Evolutionary conservation across 2,797 vertebrate genomes (phyloP).

Genomic region (Amphiprion clarkii): DNA sequence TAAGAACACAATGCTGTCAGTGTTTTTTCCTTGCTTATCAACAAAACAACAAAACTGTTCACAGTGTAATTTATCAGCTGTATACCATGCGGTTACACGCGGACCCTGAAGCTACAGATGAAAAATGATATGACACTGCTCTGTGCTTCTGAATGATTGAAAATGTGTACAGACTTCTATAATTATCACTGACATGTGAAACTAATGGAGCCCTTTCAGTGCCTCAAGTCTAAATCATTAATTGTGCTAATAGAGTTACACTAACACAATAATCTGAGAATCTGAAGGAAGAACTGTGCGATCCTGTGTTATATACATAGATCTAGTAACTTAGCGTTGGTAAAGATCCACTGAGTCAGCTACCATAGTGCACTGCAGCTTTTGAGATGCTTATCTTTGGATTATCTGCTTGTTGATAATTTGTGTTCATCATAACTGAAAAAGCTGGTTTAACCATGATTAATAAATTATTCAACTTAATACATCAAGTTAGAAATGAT

Average conservation of each 20-base stretch:
- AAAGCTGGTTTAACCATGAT: too few relatives aligned
- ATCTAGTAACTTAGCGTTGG: too few relatives aligned
- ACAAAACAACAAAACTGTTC: constrained; percentile 5
- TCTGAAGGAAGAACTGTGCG: background rate
- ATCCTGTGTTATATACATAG: background rate
- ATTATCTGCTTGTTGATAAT: too few relatives aligned
- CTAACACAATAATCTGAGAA: constrained; percentile 28
- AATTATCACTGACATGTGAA: constrained; percentile 52
- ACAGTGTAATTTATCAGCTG: constrained; percentile 43
- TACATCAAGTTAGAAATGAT: too few relatives aligned
- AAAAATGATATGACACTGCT: constrained; percentile 42
- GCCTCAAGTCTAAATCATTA: constrained; percentile 58
- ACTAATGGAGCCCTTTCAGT: constrained; percentile 56
- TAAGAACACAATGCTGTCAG: constrained; percentile 1
- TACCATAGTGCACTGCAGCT: too few relatives aligned
- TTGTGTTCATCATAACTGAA: too few relatives aligned
- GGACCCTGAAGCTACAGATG: constrained; percentile 30
- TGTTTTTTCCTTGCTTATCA: constrained; percentile 17
- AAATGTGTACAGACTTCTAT: constrained; percentile 60
- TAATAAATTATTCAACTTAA: too few relatives aligned
- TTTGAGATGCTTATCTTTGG: too few relatives aligned
- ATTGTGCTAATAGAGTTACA: constrained; percentile 50
- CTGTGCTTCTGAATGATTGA: constrained; percentile 47
- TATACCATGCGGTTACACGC: background rate
- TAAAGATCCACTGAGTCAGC: too few relatives aligned